A percentile compares a stretch with the other conserved stretches of the same genome.
phyloP scores from a whole-genome alignment of 2,888 invertebrate species.

The Portevinia maculata region DNA sequence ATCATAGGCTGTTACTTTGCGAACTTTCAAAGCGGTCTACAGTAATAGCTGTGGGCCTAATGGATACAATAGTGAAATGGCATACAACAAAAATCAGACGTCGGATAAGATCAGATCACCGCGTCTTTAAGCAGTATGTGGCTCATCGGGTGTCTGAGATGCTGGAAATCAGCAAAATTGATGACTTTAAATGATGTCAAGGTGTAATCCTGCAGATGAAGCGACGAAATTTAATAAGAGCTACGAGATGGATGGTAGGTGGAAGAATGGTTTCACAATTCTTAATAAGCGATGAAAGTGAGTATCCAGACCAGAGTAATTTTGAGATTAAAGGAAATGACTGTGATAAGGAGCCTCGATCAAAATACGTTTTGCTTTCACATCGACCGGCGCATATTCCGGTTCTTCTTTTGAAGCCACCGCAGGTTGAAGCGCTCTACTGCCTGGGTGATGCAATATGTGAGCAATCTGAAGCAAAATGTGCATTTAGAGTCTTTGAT shows the following conservation, averaged over 20 bases:
- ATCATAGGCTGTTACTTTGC: slow-evolving; percentile 1
- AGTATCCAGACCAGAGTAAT: not conserved
- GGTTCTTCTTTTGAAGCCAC: not conserved
- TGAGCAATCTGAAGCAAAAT: not conserved
- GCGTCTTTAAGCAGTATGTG: too few relatives aligned
- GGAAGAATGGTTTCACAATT: not conserved
- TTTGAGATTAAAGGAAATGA: not conserved
- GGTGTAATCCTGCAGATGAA: not conserved
- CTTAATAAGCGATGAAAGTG: not conserved
- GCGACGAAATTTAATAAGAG: not conserved
- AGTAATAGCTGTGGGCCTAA: not conserved
- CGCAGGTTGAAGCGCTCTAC: not conserved
- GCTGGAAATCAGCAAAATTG: not conserved
- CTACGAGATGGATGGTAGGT: too few relatives aligned
- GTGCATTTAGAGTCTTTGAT: not conserved
- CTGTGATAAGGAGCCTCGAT: not conserved
- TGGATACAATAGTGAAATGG: too few relatives aligned
- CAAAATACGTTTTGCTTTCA: not conserved
- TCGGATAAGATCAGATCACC: not conserved
- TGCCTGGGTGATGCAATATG: not conserved
- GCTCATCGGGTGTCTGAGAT: not conserved
- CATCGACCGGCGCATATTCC: too few relatives aligned
- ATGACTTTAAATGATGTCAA: not conserved
- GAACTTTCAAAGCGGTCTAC: not conserved
- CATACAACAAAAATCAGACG: too few relatives aligned